phyloP scores from a whole-genome alignment of 2,113 vertebrate species.

The Colossoma macropomum region DNA sequence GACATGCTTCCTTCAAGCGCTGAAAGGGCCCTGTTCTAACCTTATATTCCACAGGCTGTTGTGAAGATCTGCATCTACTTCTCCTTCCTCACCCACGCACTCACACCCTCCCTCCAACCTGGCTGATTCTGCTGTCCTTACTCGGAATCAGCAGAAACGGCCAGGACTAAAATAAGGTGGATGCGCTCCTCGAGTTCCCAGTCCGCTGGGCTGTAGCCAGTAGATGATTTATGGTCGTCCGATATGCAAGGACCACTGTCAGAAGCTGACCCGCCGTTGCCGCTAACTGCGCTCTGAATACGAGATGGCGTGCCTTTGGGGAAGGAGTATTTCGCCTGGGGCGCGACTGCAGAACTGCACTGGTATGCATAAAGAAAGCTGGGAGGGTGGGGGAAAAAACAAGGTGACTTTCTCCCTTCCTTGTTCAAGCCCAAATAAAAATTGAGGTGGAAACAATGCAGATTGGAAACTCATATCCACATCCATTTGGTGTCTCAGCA shows the following conservation, averaged over 20 bases:
- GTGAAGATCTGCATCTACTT: background rate
- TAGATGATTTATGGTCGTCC: slow-evolving; percentile 57
- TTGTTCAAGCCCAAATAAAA: slow-evolving; percentile 35
- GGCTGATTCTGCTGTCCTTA: slow-evolving; percentile 14
- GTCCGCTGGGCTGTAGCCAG: slow-evolving; percentile 36
- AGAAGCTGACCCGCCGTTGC: slow-evolving; percentile 53
- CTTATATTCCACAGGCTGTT: background rate
- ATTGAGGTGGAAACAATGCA: slow-evolving; percentile 16
- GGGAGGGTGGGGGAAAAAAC: background rate
- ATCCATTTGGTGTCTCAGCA: background rate
- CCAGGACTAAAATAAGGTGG: slow-evolving; percentile 36
- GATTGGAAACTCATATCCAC: background rate
- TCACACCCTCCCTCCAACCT: background rate
- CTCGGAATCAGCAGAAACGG: slow-evolving; percentile 43
- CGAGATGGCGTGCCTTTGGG: slow-evolving; percentile 49
- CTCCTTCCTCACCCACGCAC: background rate
- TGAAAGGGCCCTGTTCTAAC: slow-evolving; percentile 12
- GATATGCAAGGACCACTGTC: slow-evolving; percentile 59
- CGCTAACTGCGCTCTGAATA: slow-evolving; percentile 55
- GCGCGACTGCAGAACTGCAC: slow-evolving; percentile 46
- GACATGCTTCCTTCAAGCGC: background rate
- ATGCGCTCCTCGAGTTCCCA: slow-evolving; percentile 33
- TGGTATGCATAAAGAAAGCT: slow-evolving; percentile 46
- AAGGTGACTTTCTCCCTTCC: slow-evolving; percentile 52
- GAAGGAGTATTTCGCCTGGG: slow-evolving; percentile 47